Conservation (phyloP, 2,113 vertebrate genomes). For the Brachypodius melanocephalos region DNA sequence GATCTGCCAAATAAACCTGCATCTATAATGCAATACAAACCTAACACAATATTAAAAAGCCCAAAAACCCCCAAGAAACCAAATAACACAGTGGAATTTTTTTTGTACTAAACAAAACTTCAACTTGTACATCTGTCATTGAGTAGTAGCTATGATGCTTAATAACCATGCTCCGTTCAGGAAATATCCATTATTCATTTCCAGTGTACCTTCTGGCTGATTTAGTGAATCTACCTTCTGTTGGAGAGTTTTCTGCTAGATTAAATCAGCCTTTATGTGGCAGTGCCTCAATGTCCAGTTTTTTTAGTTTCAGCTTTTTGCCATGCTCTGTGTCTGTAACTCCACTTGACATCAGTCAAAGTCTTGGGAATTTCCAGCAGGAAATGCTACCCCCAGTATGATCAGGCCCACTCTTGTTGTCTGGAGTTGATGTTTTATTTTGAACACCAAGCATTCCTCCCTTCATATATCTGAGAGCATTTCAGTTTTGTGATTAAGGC, state of each 20-base stretch:
- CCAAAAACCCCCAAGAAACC: background rate
- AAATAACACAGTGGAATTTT: background rate
- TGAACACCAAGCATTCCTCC: slow-evolving; percentile 61
- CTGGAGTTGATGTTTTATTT: slow-evolving; percentile 68
- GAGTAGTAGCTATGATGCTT: background rate
- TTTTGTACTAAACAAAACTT: background rate
- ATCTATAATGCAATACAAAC: background rate
- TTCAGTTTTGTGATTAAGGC: slow-evolving; percentile 75
- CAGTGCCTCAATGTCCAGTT: background rate
- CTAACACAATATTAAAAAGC: background rate
- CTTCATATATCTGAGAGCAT: slow-evolving; percentile 65
- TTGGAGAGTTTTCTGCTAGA: background rate
- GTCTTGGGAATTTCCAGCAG: slow-evolving; percentile 51
- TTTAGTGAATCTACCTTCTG: slow-evolving; percentile 19
- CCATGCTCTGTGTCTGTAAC: background rate
- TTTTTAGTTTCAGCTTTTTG: background rate
- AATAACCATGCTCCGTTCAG: background rate
- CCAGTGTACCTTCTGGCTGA: slow-evolving; percentile 42
- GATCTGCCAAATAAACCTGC: background rate
- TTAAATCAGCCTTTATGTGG: background rate
- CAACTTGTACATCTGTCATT: slow-evolving; percentile 6
- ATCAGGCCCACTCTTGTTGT: slow-evolving; percentile 68
- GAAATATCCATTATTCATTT: slow-evolving; percentile 49
- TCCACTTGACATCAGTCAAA: background rate
- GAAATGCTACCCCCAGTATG: slow-evolving; percentile 58